A percentile compares a stretch with the other conserved stretches of the same genome.
These are phyloP conservation scores for Microtus oregoni DNA, from an alignment of 2,113 vertebrate species.

Conservation along the genomic window DNA sequence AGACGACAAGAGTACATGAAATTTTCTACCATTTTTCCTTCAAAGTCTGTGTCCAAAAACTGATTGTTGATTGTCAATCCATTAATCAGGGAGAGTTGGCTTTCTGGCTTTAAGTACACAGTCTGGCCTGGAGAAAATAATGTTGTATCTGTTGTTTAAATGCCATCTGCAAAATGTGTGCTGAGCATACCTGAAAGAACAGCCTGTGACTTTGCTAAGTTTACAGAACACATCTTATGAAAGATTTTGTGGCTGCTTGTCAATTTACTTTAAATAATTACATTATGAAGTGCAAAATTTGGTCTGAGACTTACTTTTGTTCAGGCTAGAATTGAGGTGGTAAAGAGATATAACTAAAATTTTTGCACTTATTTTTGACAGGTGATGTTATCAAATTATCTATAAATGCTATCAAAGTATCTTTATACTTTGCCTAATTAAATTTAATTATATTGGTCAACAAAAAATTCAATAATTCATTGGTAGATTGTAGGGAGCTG, in stretches of 20 bases:
- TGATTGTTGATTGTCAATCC: background rate
- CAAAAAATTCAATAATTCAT: background rate
- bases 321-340: background rate
- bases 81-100: background rate
- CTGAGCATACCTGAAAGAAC: background rate
- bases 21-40: background rate
- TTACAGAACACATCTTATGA: background rate
- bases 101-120: background rate
- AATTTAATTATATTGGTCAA: background rate
- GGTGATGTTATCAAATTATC: background rate
- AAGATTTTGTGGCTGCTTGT: background rate
- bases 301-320: background rate
- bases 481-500: background rate
- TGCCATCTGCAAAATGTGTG: background rate
- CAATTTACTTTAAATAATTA: background rate
- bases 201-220: background rate
- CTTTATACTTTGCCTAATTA: background rate
- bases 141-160: background rate
- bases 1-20: background rate
- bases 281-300: background rate
- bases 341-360: background rate
- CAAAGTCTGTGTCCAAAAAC: background rate
- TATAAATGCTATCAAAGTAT: background rate
- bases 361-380: background rate
- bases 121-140: background rate